Percentiles rank a stretch among this genome's conserved stretches.
These are phyloP conservation scores for Eulemur rufifrons DNA, from an alignment of 2,113 vertebrate genomes.

Conservation along the genomic window DNA sequence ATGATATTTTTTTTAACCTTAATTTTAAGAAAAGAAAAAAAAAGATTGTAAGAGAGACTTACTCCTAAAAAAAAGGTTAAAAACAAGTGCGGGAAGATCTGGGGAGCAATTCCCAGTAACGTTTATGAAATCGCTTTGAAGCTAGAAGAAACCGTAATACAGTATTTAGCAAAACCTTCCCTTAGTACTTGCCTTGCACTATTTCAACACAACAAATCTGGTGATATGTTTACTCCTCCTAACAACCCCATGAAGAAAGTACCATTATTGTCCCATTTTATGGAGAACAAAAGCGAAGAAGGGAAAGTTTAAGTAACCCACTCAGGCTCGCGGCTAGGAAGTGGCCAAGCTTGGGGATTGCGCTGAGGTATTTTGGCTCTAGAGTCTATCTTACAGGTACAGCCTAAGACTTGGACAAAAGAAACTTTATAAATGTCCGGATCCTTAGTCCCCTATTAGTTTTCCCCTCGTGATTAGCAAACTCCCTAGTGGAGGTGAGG, in stretches of 20 bases:
- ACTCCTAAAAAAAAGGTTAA: neutral
- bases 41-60: neutral
- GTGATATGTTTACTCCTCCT: neutral
- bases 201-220: neutral
- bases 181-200: neutral
- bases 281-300: neutral
- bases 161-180: no score
- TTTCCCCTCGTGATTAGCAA: neutral
- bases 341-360: neutral
- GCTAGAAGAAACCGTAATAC: neutral
- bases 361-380: neutral
- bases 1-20: neutral
- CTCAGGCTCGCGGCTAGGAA: neutral
- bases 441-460: neutral
- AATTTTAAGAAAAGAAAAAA: neutral
- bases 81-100: neutral
- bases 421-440: neutral
- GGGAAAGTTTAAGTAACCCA: neutral
- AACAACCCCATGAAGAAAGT: neutral
- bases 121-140: neutral
- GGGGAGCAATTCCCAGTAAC: neutral
- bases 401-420: neutral
- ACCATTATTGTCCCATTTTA: neutral
- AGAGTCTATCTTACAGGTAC: neutral
- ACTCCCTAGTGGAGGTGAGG: accelerated